A percentile compares a stretch with the other conserved stretches of the same genome.
phyloP scores from a whole-genome alignment of 92 coral and sea anemone species.

The Umimayanthus chanpuru region DNA sequence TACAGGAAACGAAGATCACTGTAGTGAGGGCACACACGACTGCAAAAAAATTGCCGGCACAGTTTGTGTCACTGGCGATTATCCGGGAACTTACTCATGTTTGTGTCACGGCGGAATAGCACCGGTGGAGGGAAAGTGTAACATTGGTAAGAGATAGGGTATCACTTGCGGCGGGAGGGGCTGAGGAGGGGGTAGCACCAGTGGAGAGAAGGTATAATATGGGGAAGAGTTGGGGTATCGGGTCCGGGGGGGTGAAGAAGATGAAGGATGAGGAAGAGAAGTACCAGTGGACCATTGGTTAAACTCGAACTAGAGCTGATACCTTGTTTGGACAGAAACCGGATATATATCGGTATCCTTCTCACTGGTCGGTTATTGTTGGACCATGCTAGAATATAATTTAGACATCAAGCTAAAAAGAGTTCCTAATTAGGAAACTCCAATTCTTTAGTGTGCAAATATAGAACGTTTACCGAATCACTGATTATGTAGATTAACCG shows the following conservation, averaged over 20 bases:
- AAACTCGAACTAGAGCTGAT: neutral
- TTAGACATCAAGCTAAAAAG: too few relatives aligned
- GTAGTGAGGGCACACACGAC: slow-evolving; percentile 18
- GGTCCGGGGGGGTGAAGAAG: neutral
- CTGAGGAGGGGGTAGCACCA: too few relatives aligned
- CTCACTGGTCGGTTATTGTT: too few relatives aligned
- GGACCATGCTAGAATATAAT: too few relatives aligned
- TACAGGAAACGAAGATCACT: slow-evolving; percentile 31
- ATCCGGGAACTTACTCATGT: slow-evolving; percentile 38
- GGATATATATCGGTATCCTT: too few relatives aligned
- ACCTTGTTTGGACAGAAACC: too few relatives aligned
- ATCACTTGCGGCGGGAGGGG: neutral
- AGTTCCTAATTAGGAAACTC: too few relatives aligned
- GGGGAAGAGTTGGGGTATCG: neutral
- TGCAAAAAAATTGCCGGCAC: slow-evolving; percentile 21
- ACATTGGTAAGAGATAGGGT: neutral
- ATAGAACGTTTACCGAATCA: too few relatives aligned
- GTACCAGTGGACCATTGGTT: neutral
- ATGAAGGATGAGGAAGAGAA: neutral
- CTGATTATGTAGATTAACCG: too few relatives aligned
- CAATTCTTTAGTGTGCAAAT: too few relatives aligned
- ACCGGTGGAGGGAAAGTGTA: slow-evolving; percentile 23
- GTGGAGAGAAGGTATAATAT: neutral
- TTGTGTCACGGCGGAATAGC: slow-evolving; percentile 32
- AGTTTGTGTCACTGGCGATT: slow-evolving; percentile 33